Base-by-base conservation (phyloP, 2,888 invertebrate genomes). In the Homarus gammarus region DNA sequence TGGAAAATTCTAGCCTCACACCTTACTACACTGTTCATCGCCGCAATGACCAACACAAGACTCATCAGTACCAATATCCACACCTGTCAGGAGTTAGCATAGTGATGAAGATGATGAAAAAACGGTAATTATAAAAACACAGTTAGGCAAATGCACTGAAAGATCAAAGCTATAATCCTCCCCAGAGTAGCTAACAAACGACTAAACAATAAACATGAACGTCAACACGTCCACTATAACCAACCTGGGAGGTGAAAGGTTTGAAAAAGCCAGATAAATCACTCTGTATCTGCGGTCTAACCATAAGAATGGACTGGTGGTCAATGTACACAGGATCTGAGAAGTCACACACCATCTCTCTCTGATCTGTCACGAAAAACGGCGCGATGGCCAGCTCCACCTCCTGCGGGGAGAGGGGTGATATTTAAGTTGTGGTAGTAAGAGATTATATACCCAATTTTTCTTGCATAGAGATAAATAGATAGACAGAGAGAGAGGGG, bases 341-440 rank as follows among this genome's bases (percentile, higher is more conserved):
- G 78, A 89, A 91, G 86, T 89, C 91, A 15, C 83, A 77, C 51
- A 88, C 91, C 27, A 70, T 78, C 38, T 86, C 89, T 22, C 91
- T 38, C 31, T 82, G 77, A 18, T 61, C 44, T 0, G 91, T 86
- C 72, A 86, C 87, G 49, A 79, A 73, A 72, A 91, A 91, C 10
- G 91, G 91, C 12, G 89, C 91, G 15, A 91, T 51, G 3, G 91
- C 91, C 72, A 91, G 77, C 51, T 91, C 91, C 36, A 91, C 87
- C 49, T 89, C 91, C 91, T 91, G 84, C 10, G 3, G 56, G 56
- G 12, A 49, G 10, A 49, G n/a, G n/a, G n/a, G n/a, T n/a, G n/a
- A n/a, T n/a, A n/a, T n/a, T n/a, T n/a, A n/a, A n/a, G n/a, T n/a
- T n/a, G n/a, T n/a, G n/a, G n/a, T n/a, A n/a, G n/a, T n/a, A n/a